Percentiles rank a stretch among this genome's conserved stretches.
Conservation (phyloP, 2,797 vertebrate species). For the Danio jaintianensis region DNA sequence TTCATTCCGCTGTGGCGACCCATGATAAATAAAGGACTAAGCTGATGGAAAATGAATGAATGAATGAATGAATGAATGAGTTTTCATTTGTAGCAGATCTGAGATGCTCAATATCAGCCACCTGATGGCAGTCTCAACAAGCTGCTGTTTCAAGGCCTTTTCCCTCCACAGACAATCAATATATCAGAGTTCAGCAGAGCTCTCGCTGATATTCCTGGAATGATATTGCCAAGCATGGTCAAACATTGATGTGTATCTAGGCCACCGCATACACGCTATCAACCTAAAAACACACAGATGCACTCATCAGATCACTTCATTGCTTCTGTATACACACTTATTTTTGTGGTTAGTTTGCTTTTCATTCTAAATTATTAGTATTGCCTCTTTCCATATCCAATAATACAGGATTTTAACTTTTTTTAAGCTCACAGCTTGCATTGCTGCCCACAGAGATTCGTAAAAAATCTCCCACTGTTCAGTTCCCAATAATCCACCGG, state of each 20-base stretch:
- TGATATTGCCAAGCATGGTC: constrained; percentile 27
- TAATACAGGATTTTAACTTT: not conserved
- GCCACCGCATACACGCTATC: not conserved
- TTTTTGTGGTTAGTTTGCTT: not conserved
- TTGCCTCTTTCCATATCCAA: not conserved
- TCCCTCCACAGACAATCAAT: constrained; percentile 56
- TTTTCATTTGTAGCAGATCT: not conserved
- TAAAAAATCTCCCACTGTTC: constrained; percentile 51
- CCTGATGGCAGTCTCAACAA: constrained; percentile 51
- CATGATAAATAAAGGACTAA: too few relatives aligned
- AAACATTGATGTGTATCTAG: constrained; percentile 31
- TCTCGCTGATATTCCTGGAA: constrained; percentile 57
- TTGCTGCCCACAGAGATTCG: constrained; percentile 4
- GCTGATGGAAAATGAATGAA: too few relatives aligned
- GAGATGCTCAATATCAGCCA: constrained; percentile 15
- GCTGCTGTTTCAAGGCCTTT: constrained; percentile 49
- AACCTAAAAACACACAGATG: not conserved
- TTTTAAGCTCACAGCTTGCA: not conserved
- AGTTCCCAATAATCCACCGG: constrained; percentile 33
- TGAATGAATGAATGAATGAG: too few relatives aligned
- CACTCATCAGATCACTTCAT: constrained; percentile 14
- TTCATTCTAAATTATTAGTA: constrained; percentile 11
- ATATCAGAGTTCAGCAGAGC: constrained; percentile 57
- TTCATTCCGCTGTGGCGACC: too few relatives aligned
- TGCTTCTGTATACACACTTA: not conserved